Evolutionary conservation across 53 echinoderm and acorn worm species (phyloP), one percentile per base, ranked within the genome.

Genomic region (Apostichopus leukothele): DNA sequence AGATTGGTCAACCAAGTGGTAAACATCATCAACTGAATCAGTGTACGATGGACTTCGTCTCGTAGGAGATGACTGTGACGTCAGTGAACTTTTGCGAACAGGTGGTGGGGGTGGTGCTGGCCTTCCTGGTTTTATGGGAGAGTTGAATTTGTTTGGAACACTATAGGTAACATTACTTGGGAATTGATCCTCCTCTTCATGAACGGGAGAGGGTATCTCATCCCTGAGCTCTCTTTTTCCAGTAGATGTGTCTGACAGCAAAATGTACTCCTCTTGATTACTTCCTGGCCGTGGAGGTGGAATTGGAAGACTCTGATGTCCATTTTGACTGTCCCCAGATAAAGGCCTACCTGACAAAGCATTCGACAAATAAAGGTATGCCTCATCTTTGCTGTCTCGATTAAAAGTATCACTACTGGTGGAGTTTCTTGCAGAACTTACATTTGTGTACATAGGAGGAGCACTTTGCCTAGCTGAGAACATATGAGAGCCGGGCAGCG

Each of bases 41-140:
- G 71, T 13, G 18, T 18, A 84, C 11, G 71, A 89, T 89, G 63
- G 89, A 89, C 7, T 91, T 88, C 14, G 84, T 88, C 73, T 92
- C 71, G 18, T n/a, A 4, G 71, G 71, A 71, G 71, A 71, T 71
- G 71, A 2, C 16, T 54, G 18, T 14, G 50, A 20, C 7, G 93
- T 77, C 71, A 74, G 50, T 19, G 90, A 52, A 8, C 85, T 66
- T 52, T 59, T 19, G 10, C 75, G 53, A 52, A 76, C 21, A 39
- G 73, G 83, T 11, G 75, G 84, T 22, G 25, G 26, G 9, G 92
- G 90, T 12, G 74, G 88, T 20, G 76, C 60, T 1, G 88, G 81
- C 50, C 88, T 79, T 76, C 75, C 76, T 63, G 89, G 89, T 53
- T 76, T 19, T 51, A 77, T 86, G 50, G 89, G 92, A 0, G 57